A percentile compares a stretch with the other conserved stretches of the same genome.
These are phyloP conservation scores for Pogona vitticeps DNA, from an alignment of 2,113 vertebrate species.

Conservation along the genomic window DNA sequence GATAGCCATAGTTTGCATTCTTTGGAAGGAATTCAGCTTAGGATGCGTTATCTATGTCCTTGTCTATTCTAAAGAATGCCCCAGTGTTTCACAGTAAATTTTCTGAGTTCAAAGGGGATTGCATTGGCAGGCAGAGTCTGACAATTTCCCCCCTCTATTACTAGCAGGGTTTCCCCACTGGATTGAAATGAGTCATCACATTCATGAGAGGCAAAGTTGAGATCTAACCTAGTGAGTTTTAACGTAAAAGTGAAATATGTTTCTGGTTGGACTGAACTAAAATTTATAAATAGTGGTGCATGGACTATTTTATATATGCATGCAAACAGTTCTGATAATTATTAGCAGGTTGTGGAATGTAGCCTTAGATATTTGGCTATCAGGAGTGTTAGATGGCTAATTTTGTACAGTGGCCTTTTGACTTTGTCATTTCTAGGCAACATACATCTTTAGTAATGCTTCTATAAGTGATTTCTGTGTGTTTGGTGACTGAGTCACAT, in stretches of 20 bases:
- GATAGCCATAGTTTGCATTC: too few relatives aligned
- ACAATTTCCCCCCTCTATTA: not conserved
- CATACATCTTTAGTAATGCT: not conserved
- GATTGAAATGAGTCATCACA: not conserved
- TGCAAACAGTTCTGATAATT: not conserved
- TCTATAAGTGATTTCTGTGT: constrained; percentile 58
- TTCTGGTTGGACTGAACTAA: not conserved
- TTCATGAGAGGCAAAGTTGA: not conserved
- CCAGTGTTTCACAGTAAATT: not conserved
- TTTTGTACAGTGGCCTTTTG: constrained; percentile 15
- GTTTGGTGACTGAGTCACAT: constrained; percentile 41
- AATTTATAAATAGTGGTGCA: not conserved
- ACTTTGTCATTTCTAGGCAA: constrained; percentile 44
- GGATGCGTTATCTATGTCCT: too few relatives aligned
- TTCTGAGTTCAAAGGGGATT: not conserved
- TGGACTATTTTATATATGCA: not conserved
- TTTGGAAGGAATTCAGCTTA: too few relatives aligned
- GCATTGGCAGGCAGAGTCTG: not conserved
- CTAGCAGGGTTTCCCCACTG: not conserved
- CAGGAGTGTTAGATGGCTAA: not conserved
- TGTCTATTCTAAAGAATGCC: not conserved
- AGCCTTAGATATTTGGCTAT: not conserved
- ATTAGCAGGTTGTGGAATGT: not conserved
- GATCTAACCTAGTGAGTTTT: not conserved
- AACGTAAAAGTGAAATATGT: not conserved